Percentiles rank a stretch among this genome's conserved stretches.
Conservation (phyloP, 2,888 invertebrate genomes). For the Campoplex nolae region DNA sequence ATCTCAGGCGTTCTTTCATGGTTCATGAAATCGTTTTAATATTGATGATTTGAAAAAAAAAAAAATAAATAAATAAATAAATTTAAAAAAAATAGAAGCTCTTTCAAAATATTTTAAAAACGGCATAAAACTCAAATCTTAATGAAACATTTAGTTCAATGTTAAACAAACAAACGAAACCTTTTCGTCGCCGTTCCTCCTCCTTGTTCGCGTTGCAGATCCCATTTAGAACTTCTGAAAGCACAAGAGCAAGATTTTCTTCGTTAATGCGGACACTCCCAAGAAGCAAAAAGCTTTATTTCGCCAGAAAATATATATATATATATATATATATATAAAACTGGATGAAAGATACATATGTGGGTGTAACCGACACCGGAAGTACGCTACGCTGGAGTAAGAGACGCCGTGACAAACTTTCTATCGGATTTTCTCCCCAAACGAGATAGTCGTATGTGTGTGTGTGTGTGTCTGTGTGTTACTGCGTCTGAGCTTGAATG, state of each 20-base stretch:
- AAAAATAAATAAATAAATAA: too few species aligned
- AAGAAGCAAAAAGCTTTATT: slow-evolving; percentile 52
- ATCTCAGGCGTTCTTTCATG: background rate
- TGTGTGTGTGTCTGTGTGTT: background rate
- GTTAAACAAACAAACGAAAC: slow-evolving; percentile 72
- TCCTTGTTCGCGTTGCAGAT: slow-evolving; percentile 84
- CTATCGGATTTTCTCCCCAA: slow-evolving; percentile 67
- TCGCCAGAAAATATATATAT: slow-evolving; percentile 7
- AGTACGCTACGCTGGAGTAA: slow-evolving; percentile 55
- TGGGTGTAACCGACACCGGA: slow-evolving; percentile 58
- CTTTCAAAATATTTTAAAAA: background rate
- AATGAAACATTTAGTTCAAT: background rate
- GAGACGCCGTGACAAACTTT: slow-evolving; percentile 65
- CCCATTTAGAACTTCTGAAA: slow-evolving; percentile 84
- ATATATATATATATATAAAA: background rate
- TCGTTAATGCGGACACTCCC: slow-evolving; percentile 50
- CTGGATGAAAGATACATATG: slow-evolving; percentile 1
- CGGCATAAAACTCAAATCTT: background rate
- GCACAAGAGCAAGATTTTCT: slow-evolving; percentile 71
- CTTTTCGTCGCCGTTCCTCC: slow-evolving; percentile 84
- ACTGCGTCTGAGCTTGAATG: background rate
- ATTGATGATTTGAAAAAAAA: background rate
- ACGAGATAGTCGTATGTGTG: slow-evolving; percentile 54
- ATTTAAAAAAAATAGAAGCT: background rate
- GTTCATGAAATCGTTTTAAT: background rate